Conservation (phyloP, 2,113 vertebrate species). For the Pterophyllum scalare region DNA sequence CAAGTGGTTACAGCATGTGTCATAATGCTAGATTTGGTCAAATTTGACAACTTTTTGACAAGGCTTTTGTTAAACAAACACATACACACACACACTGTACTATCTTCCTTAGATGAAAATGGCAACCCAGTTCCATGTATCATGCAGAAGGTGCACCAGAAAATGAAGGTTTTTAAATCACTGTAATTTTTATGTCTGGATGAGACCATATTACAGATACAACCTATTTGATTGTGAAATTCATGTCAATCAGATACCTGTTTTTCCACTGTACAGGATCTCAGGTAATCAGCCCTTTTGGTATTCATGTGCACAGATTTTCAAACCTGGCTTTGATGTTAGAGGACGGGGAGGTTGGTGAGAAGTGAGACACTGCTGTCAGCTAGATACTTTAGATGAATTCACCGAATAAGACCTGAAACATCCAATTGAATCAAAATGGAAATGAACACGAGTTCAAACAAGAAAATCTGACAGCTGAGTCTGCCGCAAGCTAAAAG, state of each 20-base stretch:
- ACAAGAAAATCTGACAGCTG: background rate
- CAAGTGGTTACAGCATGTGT: background rate
- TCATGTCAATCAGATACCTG: background rate
- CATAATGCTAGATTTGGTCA: background rate
- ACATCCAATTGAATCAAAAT: constrained; percentile 21
- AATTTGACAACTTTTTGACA: background rate
- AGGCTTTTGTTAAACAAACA: background rate
- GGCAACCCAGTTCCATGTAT: background rate
- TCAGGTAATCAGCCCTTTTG: background rate
- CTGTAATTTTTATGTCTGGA: background rate
- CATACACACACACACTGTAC: background rate
- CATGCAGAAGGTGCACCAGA: background rate
- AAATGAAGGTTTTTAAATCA: background rate
- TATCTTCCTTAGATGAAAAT: background rate
- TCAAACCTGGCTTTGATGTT: background rate
- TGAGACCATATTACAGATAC: background rate
- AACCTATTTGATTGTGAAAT: background rate
- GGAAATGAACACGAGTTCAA: constrained; percentile 7
- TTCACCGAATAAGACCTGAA: background rate
- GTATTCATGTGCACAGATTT: background rate
- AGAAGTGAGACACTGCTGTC: background rate
- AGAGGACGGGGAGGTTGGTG: background rate
- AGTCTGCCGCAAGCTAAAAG: background rate
- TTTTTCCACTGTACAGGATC: background rate
- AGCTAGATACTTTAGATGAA: background rate